These are phyloP conservation scores for Gonioctena quinquepunctata DNA, from an alignment of 1,140 invertebrate genomes.

Conservation along the genomic window DNA sequence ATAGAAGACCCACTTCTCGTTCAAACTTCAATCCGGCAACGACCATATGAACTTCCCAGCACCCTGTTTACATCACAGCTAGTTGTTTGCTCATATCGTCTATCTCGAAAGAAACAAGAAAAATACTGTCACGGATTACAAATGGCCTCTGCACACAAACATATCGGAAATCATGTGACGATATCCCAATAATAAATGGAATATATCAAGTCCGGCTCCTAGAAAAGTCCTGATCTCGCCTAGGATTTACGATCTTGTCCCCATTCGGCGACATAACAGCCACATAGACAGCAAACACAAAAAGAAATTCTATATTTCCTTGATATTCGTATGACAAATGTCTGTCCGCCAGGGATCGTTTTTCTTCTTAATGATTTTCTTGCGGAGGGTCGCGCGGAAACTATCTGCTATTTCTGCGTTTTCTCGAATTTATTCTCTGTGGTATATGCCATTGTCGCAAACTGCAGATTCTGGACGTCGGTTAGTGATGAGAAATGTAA, in stretches of 20 bases:
- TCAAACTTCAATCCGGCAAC: too few species aligned
- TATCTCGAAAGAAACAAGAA: not conserved
- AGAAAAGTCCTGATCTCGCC: not conserved
- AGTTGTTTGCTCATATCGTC: not conserved
- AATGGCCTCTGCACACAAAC: not conserved
- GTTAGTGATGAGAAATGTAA: not conserved
- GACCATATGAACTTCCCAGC: too few species aligned
- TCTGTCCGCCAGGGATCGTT: not conserved
- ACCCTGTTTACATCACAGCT: too few species aligned
- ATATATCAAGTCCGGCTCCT: not conserved
- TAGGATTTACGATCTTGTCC: constrained; percentile 1
- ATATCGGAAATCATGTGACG: not conserved
- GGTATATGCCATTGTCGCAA: not conserved
- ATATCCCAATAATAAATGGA: constrained; percentile 12
- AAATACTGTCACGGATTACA: not conserved
- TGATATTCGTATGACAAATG: constrained; percentile 3
- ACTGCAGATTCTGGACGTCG: not conserved
- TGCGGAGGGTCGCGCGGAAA: not conserved
- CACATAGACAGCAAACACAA: too few species aligned
- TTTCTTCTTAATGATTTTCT: constrained; percentile 11
- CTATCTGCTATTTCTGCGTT: not conserved
- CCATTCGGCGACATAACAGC: not conserved
- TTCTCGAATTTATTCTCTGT: not conserved
- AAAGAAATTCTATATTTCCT: constrained; percentile 5
- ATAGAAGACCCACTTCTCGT: too few species aligned